A percentile compares a stretch with the other conserved stretches of the same genome.
These are phyloP conservation scores for Aramus guarauna DNA, from an alignment of 2,113 vertebrate genomes.

Conservation along the genomic window DNA sequence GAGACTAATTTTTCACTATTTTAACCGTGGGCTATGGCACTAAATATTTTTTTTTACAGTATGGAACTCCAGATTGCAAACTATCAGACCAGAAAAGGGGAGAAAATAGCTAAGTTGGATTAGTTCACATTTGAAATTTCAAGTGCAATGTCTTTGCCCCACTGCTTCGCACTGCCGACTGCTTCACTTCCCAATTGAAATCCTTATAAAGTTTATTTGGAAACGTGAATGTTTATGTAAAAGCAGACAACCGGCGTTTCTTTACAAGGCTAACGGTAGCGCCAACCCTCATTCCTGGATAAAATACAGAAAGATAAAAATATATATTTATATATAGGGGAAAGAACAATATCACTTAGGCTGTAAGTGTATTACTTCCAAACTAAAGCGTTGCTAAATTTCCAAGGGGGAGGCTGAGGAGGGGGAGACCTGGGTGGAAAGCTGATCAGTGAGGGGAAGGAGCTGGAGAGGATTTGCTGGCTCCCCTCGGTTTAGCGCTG, in stretches of 20 bases:
- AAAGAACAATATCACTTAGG: background rate
- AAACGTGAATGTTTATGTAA: conserved; percentile 44
- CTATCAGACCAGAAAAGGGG: conserved; percentile 30
- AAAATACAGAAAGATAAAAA: background rate
- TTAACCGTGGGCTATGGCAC: conserved; percentile 72
- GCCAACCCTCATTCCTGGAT: background rate
- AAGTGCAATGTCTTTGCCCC: background rate
- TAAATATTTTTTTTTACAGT: conserved; percentile 38
- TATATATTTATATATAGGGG: no score
- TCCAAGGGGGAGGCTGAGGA: background rate
- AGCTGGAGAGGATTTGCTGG: background rate
- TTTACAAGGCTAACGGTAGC: background rate
- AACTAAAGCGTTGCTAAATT: background rate
- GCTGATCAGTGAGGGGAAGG: background rate
- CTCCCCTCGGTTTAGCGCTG: background rate
- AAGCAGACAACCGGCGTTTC: conserved; percentile 16
- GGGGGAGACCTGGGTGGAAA: background rate
- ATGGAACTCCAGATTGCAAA: conserved; percentile 47
- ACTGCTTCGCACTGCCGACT: background rate
- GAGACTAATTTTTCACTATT: conserved; percentile 79
- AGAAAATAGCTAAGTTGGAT: background rate
- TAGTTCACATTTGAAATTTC: conserved; percentile 48
- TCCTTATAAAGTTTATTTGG: conserved; percentile 60
- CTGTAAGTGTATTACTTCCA: background rate
- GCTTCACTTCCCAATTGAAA: conserved; percentile 41